These are phyloP conservation scores for Prunella strophiata DNA, from an alignment of 2,797 vertebrate genomes.

Conservation along the genomic window DNA sequence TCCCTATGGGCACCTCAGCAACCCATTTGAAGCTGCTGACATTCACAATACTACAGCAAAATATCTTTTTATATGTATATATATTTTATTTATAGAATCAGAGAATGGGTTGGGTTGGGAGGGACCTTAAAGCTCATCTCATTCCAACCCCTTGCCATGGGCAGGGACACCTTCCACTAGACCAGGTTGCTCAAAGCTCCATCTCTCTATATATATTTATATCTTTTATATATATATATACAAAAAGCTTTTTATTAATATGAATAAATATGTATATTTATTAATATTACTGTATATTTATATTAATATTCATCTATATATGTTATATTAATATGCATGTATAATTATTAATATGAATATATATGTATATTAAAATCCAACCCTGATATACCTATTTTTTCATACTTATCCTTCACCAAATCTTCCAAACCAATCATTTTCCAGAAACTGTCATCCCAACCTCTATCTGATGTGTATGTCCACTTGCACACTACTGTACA, in stretches of 20 bases:
- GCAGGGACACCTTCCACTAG: not conserved
- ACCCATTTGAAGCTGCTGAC: not conserved
- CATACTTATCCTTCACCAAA: slow-evolving; percentile 84
- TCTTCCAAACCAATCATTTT: slow-evolving; percentile 86
- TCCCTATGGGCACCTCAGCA: not conserved
- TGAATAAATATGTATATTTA: not conserved
- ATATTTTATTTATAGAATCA: not conserved
- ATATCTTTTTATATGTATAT: not conserved
- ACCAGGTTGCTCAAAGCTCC: not conserved
- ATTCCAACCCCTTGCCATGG: not conserved
- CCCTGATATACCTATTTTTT: slow-evolving; percentile 86
- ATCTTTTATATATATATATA: no score
- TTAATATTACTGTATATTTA: no score
- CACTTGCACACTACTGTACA: slow-evolving; percentile 96
- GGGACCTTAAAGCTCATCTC: not conserved
- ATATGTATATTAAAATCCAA: not conserved
- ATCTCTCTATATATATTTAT: not conserved
- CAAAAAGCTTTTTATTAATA: not conserved
- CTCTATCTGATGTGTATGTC: slow-evolving; percentile 87
- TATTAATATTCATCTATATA: not conserved
- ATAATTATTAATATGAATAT: not conserved
- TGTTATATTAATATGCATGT: not conserved
- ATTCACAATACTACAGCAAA: not conserved
- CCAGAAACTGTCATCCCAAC: slow-evolving; percentile 94
- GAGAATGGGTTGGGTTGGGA: not conserved